phyloP scores from a whole-genome alignment of 2,113 vertebrate genomes.

The Hypanus sabinus region DNA sequence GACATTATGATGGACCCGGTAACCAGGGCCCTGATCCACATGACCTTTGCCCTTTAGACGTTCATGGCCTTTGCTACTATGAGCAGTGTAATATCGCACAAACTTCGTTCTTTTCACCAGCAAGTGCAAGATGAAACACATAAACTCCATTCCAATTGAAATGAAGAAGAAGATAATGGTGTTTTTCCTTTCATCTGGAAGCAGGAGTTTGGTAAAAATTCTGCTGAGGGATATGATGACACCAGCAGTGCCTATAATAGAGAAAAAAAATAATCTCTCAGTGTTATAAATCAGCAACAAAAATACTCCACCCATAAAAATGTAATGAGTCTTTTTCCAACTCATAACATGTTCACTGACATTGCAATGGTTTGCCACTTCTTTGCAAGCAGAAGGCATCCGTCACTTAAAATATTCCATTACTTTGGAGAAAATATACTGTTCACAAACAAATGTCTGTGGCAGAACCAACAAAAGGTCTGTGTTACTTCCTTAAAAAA shows the following conservation, averaged over 20 bases:
- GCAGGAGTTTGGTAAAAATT: slow-evolving; percentile 93
- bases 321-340: no score
- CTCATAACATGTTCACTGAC: no score
- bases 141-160: slow-evolving; percentile 83
- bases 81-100: slow-evolving; percentile 73
- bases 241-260: slow-evolving; percentile 75
- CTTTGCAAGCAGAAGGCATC: not conserved
- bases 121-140: slow-evolving; percentile 85
- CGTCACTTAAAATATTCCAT: not conserved
- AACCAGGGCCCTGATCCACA: slow-evolving; percentile 53
- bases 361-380: not conserved
- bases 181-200: slow-evolving; percentile 76
- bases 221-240: slow-evolving; percentile 93
- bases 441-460: not conserved
- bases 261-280: not conserved
- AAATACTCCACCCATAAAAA: no score
- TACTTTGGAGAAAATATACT: not conserved
- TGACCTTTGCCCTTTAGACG: slow-evolving; percentile 43
- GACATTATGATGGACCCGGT: slow-evolving; percentile 84
- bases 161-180: slow-evolving; percentile 95
- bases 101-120: slow-evolving; percentile 79
- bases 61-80: slow-evolving; percentile 51
- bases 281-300: not conserved
- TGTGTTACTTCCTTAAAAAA: not conserved
- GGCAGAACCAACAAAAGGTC: not conserved